Conservation (phyloP, 2,888 invertebrate genomes). For the Furcula furcula region DNA sequence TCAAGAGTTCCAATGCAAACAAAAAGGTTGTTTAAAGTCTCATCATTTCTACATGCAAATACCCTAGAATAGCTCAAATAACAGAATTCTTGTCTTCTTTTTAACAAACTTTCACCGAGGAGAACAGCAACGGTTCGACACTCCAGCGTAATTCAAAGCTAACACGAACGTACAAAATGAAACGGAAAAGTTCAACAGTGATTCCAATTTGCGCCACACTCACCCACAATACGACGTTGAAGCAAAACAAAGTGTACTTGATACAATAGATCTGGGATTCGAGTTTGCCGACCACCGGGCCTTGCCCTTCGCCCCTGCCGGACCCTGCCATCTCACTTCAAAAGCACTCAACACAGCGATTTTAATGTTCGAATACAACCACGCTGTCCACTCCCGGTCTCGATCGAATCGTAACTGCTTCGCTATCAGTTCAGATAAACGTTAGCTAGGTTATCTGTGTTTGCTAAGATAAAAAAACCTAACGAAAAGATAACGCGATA, state of each 20-base stretch:
- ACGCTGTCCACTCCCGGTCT: conserved; percentile 46
- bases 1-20: too few relatives aligned
- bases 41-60: too few relatives aligned
- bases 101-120: conserved; percentile 4
- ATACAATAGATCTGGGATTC: conserved; percentile 90
- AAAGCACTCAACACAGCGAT: conserved; percentile 33
- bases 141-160: conserved; percentile 25
- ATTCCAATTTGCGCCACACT: conserved; percentile 58
- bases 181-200: conserved; percentile 16
- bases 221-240: conserved; percentile 91
- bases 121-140: conserved; percentile 6
- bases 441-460: conserved; percentile 73
- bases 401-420: conserved; percentile 56
- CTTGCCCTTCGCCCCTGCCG: conserved; percentile 75
- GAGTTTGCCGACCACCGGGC: conserved; percentile 80
- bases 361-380: conserved; percentile 26
- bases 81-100: conserved; percentile 3
- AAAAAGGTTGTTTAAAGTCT: too few relatives aligned
- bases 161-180: conserved; percentile 19
- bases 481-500: conserved; percentile 53
- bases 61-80: too few relatives aligned
- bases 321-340: conserved; percentile 79
- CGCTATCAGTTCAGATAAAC: conserved; percentile 58
- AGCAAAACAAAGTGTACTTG: conserved; percentile 91
- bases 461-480: conserved; percentile 69